phyloP scores from a whole-genome alignment of 2,797 vertebrate species.

The Anguilla obscura region DNA sequence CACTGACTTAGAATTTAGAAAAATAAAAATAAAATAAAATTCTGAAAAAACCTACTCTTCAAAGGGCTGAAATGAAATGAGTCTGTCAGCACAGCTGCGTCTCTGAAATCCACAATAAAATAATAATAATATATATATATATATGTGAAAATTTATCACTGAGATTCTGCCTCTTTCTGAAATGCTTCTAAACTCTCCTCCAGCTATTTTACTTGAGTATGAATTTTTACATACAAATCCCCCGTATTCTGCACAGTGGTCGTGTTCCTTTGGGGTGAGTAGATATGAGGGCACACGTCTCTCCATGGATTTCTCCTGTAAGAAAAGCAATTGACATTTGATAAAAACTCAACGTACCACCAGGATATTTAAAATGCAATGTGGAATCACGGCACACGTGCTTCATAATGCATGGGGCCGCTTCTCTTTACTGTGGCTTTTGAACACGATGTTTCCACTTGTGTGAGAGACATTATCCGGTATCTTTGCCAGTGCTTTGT shows the following conservation, averaged over 20 bases:
- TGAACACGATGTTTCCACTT: background rate
- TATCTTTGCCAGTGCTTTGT: background rate
- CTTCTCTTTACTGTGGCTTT: background rate
- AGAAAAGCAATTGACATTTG: slow-evolving; percentile 42
- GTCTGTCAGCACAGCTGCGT: background rate
- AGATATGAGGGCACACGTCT: slow-evolving; percentile 35
- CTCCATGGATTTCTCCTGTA: slow-evolving; percentile 34
- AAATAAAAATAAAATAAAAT: no score
- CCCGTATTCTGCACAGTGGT: slow-evolving; percentile 28
- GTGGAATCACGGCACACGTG: background rate
- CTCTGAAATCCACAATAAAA: background rate
- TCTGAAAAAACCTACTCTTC: no score
- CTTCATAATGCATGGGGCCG: background rate
- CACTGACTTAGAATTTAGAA: no score
- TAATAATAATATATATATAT: background rate
- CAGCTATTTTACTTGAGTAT: slow-evolving; percentile 32
- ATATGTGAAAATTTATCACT: background rate
- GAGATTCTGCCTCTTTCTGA: background rate
- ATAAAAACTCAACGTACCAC: slow-evolving; percentile 30
- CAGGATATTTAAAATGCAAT: slow-evolving; percentile 13
- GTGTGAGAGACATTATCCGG: background rate
- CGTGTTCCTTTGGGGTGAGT: slow-evolving; percentile 36
- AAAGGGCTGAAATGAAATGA: background rate
- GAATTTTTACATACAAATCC: slow-evolving; percentile 40
- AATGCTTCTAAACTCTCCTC: slow-evolving; percentile 20